A percentile compares a stretch with the other conserved stretches of the same genome.
phyloP scores from a whole-genome alignment of 2,888 invertebrate species.

The Cheilosia vernalis region DNA sequence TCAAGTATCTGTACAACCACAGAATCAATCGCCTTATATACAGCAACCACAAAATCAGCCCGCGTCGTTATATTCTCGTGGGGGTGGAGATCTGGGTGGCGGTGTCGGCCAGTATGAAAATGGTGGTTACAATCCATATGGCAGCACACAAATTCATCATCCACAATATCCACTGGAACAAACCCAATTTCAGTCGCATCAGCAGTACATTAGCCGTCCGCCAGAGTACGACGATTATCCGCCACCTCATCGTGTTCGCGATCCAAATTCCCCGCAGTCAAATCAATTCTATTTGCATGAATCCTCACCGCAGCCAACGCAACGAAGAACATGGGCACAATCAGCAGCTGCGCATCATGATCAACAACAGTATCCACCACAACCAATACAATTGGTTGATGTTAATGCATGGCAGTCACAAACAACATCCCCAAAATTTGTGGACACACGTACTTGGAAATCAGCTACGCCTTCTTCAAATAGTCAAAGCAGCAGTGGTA shows the following conservation, averaged over 20 bases:
- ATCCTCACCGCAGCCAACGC: conserved; percentile 84
- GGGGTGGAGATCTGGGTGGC: conserved; percentile 83
- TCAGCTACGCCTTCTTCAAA: conserved; percentile 77
- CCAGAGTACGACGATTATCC: conserved; percentile 85
- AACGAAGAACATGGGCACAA: conserved; percentile 88
- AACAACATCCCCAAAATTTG: conserved; percentile 77
- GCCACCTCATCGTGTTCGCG: conserved; percentile 78
- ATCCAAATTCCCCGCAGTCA: conserved; percentile 81
- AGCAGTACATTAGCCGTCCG: conserved; percentile 79
- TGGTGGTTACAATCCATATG: conserved; percentile 74
- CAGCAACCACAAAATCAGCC: conserved; percentile 83
- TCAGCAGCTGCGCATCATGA: conserved; percentile 82
- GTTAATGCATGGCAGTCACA: conserved; percentile 83
- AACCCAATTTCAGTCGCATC: conserved; percentile 77
- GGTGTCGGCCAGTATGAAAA: conserved; percentile 83
- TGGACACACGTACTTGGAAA: conserved; percentile 81
- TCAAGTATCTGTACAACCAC: conserved; percentile 78
- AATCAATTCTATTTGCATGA: conserved; percentile 92
- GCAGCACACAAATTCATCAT: conserved; percentile 64
- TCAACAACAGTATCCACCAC: conserved; percentile 79
- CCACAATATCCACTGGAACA: conserved; percentile 71
- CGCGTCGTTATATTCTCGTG: conserved; percentile 53
- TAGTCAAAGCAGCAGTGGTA: conserved; percentile 78
- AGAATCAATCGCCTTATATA: conserved; percentile 78
- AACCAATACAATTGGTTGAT: conserved; percentile 81